phyloP scores from a whole-genome alignment of 1,140 invertebrate genomes.

The Pseudomyrmex flavicornis region DNA sequence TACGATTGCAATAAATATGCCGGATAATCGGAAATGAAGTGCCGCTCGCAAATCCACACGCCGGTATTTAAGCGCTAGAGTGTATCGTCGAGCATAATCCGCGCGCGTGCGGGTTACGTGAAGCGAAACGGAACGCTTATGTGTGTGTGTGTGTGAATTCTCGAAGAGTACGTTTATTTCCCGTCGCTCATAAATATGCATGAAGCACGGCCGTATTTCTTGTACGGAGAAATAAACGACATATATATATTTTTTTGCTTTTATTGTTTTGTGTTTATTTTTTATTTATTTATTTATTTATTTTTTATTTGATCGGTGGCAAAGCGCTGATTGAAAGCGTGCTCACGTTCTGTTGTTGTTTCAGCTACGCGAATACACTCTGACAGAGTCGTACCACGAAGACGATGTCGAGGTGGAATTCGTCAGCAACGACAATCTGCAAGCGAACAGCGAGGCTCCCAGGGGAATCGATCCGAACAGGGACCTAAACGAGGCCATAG shows the following conservation, averaged over 20 bases:
- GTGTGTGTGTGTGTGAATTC: too few relatives aligned
- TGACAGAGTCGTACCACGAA: slow-evolving; percentile 94
- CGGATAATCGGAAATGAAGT: slow-evolving; percentile 33
- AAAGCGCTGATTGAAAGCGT: slow-evolving; percentile 10
- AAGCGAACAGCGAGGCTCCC: slow-evolving; percentile 88
- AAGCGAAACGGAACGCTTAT: slow-evolving; percentile 42
- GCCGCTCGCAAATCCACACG: slow-evolving; percentile 6
- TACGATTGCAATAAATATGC: slow-evolving; percentile 18
- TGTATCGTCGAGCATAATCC: slow-evolving; percentile 42
- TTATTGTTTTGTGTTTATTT: too few relatives aligned
- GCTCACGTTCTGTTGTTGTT: slow-evolving; percentile 66
- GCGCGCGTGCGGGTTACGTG: slow-evolving; percentile 4
- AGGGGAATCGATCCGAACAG: slow-evolving; percentile 89
- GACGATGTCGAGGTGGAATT: slow-evolving; percentile 90
- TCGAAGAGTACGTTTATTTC: slow-evolving; percentile 43
- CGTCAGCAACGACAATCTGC: slow-evolving; percentile 89
- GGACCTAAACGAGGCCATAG: slow-evolving; percentile 91
- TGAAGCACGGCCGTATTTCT: neutral
- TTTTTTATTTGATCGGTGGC: slow-evolving; percentile 9
- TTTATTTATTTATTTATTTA: slow-evolving; percentile 1
- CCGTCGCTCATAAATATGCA: slow-evolving; percentile 42
- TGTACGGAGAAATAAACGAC: neutral
- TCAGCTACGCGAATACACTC: slow-evolving; percentile 93
- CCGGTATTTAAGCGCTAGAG: slow-evolving; percentile 35
- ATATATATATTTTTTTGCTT: too few relatives aligned